Base-by-base conservation (phyloP, 2,888 invertebrate species). In the Drosophila putrida region DNA sequence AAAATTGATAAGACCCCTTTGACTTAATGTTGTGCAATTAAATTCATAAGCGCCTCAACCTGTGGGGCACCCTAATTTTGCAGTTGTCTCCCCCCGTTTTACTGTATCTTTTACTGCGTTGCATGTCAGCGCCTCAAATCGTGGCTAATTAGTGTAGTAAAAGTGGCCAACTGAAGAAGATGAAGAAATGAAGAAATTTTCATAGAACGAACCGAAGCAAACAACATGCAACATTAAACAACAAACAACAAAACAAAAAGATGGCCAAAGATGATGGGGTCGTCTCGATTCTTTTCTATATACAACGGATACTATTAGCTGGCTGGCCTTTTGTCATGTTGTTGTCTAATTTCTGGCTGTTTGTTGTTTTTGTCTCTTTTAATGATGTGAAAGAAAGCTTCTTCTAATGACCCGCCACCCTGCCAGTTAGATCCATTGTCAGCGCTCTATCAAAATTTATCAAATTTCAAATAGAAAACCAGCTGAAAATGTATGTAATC, bases 381-480 rank as follows among this genome's bases (percentile, higher is more conserved):
- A 85, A 85, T 89, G 89, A 89, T 85, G 83, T 80, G 70, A 89
- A 89, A 85, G 85, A 88, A 85, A 85, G 88, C 43, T 83, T 74
- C 73, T 83, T 88, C 89, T 84, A 84, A 84, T 88, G 87, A 84
- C 44, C 57, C 31, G 35, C 27, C 78, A 58, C 51, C 50, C 36
- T 54, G 33, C 20, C 74, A 74, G 54, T 60, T 46, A 51, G 51
- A 71, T 75, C 58, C 55, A 43, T 64, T 78, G 79, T 75, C 64
- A 64, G 68, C 54, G 78, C 54, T 67, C 54, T 43, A 78, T 78
- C 67, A 65, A 55, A 55, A 66, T 41, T 15, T 31, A 41, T 60
- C 27, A 55, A 65, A 50, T 31, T 50, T 60, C 27, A 55, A 65
- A 50, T 41, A 68, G 47, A 70, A 63, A 61, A 61, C 20, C 25